A percentile compares a stretch with the other conserved stretches of the same genome.
phyloP scores from a whole-genome alignment of 2,113 vertebrate genomes.

The Oplegnathus fasciatus region DNA sequence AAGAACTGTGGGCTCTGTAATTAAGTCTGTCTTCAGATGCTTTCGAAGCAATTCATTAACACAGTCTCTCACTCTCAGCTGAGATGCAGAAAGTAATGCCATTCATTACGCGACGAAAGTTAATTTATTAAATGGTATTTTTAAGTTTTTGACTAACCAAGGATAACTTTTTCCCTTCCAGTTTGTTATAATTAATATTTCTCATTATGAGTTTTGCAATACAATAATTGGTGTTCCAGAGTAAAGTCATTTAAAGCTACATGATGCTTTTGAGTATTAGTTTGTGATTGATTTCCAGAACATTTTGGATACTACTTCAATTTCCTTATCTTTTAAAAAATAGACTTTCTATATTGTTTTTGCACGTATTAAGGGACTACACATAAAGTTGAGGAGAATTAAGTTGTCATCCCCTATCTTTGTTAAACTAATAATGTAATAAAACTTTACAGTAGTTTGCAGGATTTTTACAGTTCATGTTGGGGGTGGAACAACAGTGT shows the following conservation, averaged over 20 bases:
- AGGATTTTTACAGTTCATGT: background rate
- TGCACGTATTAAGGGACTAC: background rate
- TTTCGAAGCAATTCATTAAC: conserved; percentile 87
- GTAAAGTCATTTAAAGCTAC: conserved; percentile 70
- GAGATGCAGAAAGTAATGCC: conserved; percentile 77
- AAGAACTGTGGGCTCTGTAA: conserved; percentile 80
- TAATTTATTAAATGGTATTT: conserved; percentile 78
- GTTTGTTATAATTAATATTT: conserved; percentile 79
- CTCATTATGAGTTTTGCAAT: conserved; percentile 79
- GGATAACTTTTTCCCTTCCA: conserved; percentile 70
- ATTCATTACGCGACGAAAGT: conserved; percentile 79
- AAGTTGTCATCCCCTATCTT: background rate
- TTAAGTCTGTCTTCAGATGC: conserved; percentile 87
- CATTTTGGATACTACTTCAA: conserved; percentile 2
- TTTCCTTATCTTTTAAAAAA: conserved; percentile 31
- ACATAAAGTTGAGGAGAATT: background rate
- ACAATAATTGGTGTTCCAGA: conserved; percentile 74
- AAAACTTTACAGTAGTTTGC: background rate
- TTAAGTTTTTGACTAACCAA: conserved; percentile 72
- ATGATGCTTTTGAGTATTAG: conserved; percentile 30
- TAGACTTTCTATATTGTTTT: background rate
- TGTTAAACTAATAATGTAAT: background rate
- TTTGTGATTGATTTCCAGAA: conserved; percentile 31
- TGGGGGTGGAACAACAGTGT: conserved; percentile 4
- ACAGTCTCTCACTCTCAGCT: conserved; percentile 78